A percentile compares a stretch with the other conserved stretches of the same genome.
These are phyloP conservation scores for Brenthis hecate DNA, from an alignment of 2,888 invertebrate species.

Conservation along the genomic window DNA sequence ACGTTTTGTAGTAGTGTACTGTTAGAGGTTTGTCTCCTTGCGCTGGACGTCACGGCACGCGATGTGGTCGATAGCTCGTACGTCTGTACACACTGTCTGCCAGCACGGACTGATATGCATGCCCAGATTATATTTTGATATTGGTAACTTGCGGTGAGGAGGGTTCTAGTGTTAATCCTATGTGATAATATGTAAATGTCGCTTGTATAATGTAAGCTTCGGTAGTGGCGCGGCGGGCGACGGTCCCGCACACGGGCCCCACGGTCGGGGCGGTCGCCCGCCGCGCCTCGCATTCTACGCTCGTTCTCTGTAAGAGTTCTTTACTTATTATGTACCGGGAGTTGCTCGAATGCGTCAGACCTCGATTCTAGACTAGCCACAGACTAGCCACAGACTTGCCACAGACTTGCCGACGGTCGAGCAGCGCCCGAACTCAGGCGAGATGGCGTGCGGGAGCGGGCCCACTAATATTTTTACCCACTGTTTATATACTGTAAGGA, in stretches of 20 bases:
- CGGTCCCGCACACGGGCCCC: constrained; percentile 8
- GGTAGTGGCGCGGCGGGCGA: constrained; percentile 42
- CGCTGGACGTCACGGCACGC: constrained; percentile 48
- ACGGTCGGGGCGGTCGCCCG: constrained; percentile 22
- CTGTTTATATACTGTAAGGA: constrained; percentile 19
- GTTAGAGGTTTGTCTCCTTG: constrained; percentile 31
- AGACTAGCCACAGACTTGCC: neutral
- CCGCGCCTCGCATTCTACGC: constrained; percentile 48
- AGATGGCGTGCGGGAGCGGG: constrained; percentile 42
- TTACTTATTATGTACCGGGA: constrained; percentile 54
- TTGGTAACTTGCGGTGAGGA: constrained; percentile 43
- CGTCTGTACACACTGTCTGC: constrained; percentile 25
- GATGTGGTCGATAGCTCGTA: constrained; percentile 43
- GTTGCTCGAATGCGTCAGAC: constrained; percentile 43
- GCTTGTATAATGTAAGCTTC: constrained; percentile 56
- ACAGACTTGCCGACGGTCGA: constrained; percentile 31
- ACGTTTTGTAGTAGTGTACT: constrained; percentile 30
- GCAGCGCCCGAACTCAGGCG: constrained; percentile 44
- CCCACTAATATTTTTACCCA: constrained; percentile 41
- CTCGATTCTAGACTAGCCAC: neutral
- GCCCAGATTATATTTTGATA: constrained; percentile 59
- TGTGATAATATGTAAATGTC: constrained; percentile 49
- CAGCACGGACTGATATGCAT: constrained; percentile 60
- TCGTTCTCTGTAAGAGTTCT: constrained; percentile 50
- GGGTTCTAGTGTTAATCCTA: constrained; percentile 44